Base-by-base conservation (phyloP, 2,113 vertebrate species). In the Lethenteron reissneri region DNA sequence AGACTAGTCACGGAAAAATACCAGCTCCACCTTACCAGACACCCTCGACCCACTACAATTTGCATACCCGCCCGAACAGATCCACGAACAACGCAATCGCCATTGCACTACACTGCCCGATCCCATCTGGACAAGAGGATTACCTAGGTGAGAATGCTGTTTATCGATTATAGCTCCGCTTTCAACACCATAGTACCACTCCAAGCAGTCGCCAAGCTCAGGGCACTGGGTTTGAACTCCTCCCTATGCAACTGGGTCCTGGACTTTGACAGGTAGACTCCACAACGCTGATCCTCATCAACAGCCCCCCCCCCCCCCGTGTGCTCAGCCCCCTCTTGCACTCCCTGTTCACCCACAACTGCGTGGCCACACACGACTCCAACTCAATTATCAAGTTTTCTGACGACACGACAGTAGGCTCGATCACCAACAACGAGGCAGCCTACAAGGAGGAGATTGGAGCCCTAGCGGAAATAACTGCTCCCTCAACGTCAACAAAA, bases 181-280 rank as follows among this genome's bases (percentile, higher is more conserved):
- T 64, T 64, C 60, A 64, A 64, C 17, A 64, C 14, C 60, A 64
- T 64, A 15, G 60, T 64, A 15, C 8, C 60, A 14, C 14, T 19
- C 60, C 14, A 64, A 19, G 14, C 17, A 14, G 17, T 64, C 60
- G 8, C 60, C 8, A 64, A 19, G 8, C 60, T 64, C 60, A 64
- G 60, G 17, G 60, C 14, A 14, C 60, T 19, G 17, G 60, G 60
- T 15, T 6, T 64, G 14, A 64, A 64, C 17, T 15, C 14, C 60
- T 64, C 60, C 60, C 60, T 64, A 3, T 64, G 60, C 60, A 64
- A 64, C 17, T 64, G 60, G 60, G 17, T 64, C 60, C 60, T 64
- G 60, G 60, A 64, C 17, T 64, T 64, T 64, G 60, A 64, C 17
- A 19, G 60, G 60, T 8, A 19, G 60, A 64, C 60, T 64, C 60